Evolutionary conservation across 2,113 vertebrate genomes (phyloP).

Genomic region (Synodontis membranacea): DNA sequence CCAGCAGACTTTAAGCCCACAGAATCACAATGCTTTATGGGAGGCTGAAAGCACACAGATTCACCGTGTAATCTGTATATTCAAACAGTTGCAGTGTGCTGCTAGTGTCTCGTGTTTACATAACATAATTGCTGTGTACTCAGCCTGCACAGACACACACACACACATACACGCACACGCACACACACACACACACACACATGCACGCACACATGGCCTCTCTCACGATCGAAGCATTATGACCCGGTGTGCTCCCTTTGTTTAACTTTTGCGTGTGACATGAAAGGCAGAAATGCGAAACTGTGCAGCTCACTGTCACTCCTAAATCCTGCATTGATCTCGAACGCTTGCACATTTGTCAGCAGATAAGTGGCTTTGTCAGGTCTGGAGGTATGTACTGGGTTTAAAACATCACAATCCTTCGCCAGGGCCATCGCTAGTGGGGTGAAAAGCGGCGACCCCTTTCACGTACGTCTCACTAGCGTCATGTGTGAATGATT

Average conservation of each 20-base stretch:
- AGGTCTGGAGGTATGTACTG: background rate
- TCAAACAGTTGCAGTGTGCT: slow-evolving; percentile 38
- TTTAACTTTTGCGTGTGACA: slow-evolving; percentile 52
- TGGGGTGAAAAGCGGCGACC: background rate
- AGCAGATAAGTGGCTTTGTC: slow-evolving; percentile 30
- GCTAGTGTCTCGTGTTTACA: slow-evolving; percentile 46
- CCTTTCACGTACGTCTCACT: background rate
- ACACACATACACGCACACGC: slow-evolving; percentile 10
- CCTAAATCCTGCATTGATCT: slow-evolving; percentile 26
- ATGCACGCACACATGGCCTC: background rate
- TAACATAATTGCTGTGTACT: slow-evolving; percentile 44
- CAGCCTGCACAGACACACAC: slow-evolving; percentile 23
- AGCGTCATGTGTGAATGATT: background rate
- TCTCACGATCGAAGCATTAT: slow-evolving; percentile 28
- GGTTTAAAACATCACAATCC: background rate
- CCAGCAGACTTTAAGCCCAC: slow-evolving; percentile 26
- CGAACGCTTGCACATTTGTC: slow-evolving; percentile 10
- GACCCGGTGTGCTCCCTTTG: slow-evolving; percentile 25
- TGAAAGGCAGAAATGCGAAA: slow-evolving; percentile 51
- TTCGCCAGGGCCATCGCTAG: background rate
- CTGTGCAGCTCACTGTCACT: slow-evolving; percentile 20
- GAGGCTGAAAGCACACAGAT: slow-evolving; percentile 32
- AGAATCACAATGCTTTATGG: slow-evolving; percentile 32
- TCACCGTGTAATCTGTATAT: slow-evolving; percentile 38
- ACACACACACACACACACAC: slow-evolving; percentile 21